These are phyloP conservation scores for Fundulus diaphanus DNA, from an alignment of 2,797 vertebrate species.

Conservation along the genomic window DNA sequence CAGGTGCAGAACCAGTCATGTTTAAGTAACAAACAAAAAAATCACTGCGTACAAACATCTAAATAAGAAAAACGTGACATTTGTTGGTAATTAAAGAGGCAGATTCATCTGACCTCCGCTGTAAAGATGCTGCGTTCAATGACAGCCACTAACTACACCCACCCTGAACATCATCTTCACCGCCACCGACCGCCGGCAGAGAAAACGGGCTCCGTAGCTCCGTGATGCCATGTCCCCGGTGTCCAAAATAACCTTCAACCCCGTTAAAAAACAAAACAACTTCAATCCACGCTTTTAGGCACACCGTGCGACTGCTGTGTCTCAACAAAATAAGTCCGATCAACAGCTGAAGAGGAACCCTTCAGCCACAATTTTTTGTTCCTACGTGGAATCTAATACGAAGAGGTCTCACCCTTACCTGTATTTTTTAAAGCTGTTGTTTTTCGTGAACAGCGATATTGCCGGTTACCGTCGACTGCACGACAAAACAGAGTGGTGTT, in stretches of 20 bases:
- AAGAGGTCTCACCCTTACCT: constrained; percentile 18
- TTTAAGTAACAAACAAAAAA: too few species aligned
- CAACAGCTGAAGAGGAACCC: constrained; percentile 44
- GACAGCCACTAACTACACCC: constrained; percentile 42
- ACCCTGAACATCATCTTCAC: constrained; percentile 65
- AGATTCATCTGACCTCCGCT: constrained; percentile 43
- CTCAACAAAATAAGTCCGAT: constrained; percentile 77
- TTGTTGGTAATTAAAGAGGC: background rate
- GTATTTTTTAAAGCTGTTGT: background rate
- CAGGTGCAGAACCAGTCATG: too few species aligned
- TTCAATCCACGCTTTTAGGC: background rate
- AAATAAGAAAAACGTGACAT: background rate
- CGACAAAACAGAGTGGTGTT: too few species aligned
- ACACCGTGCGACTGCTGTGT: constrained; percentile 13
- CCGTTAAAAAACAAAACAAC: background rate
- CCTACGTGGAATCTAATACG: fast-evolving
- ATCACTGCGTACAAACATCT: background rate
- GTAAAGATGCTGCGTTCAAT: constrained; percentile 37
- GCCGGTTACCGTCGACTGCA: too few species aligned
- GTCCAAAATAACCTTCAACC: background rate
- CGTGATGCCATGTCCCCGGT: constrained; percentile 58
- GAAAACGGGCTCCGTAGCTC: constrained; percentile 28
- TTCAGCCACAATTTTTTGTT: constrained; percentile 5
- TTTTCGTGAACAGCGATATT: background rate
- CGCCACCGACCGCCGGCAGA: constrained; percentile 34